These are phyloP conservation scores for Linurgus olivaceus DNA, from an alignment of 2,797 vertebrate species.

Conservation along the genomic window DNA sequence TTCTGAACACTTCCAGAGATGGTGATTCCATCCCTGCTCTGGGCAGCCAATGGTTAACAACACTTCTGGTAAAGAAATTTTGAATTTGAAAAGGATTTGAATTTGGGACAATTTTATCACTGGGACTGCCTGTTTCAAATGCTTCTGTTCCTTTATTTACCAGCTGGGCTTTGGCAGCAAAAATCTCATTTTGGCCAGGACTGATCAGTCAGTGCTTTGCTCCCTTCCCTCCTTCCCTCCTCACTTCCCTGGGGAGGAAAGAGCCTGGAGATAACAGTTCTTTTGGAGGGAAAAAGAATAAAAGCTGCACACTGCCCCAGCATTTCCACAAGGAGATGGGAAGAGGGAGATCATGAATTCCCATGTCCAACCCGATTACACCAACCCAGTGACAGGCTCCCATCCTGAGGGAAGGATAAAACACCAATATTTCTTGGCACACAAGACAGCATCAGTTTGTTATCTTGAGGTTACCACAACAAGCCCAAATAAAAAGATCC, in stretches of 20 bases:
- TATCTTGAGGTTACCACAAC: background rate
- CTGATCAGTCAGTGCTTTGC: background rate
- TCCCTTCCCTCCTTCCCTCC: background rate
- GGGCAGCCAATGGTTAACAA: background rate
- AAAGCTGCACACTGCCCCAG: background rate
- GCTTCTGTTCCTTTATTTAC: background rate
- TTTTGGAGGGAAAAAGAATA: background rate
- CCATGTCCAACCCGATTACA: background rate
- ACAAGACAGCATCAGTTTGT: background rate
- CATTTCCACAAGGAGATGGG: background rate
- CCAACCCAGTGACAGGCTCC: background rate
- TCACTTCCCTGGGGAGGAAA: background rate
- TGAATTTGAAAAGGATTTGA: background rate
- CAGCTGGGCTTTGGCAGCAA: background rate
- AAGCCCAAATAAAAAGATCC: background rate
- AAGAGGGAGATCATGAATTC: background rate
- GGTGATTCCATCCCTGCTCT: background rate
- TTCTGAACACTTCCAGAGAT: background rate
- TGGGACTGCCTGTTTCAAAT: background rate
- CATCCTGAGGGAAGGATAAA: background rate
- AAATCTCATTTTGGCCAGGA: background rate
- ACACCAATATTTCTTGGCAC: background rate
- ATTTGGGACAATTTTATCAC: background rate
- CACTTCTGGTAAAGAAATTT: background rate
- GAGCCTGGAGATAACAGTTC: background rate